These are phyloP conservation scores for Synergus umbraculus DNA, from an alignment of 2,888 invertebrate genomes.

Conservation along the genomic window DNA sequence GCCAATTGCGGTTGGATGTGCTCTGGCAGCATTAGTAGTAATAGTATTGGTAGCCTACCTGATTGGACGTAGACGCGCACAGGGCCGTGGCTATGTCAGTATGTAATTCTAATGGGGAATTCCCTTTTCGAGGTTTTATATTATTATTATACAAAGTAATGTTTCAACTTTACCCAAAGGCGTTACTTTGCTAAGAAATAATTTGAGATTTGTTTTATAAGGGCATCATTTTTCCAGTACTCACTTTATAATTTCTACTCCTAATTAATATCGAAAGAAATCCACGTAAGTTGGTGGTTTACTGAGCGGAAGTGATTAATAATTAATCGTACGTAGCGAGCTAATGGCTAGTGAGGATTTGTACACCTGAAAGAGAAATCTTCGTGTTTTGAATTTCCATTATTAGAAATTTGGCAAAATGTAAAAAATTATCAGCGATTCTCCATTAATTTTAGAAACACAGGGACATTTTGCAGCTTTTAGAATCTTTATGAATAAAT, in stretches of 20 bases:
- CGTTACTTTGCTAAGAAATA: constrained; percentile 29
- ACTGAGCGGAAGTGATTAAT: neutral
- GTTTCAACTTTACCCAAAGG: constrained; percentile 33
- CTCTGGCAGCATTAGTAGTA: constrained; percentile 92
- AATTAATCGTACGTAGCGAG: constrained; percentile 17
- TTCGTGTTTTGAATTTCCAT: constrained; percentile 19
- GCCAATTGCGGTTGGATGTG: constrained; percentile 97
- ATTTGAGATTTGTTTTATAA: constrained; percentile 37
- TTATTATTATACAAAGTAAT: constrained; percentile 21
- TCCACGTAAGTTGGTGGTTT: constrained; percentile 12
- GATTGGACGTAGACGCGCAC: constrained; percentile 91
- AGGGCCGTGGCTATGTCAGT: constrained; percentile 91
- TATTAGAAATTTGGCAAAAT: neutral
- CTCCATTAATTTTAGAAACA: neutral
- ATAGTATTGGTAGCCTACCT: constrained; percentile 96
- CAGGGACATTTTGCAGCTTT: neutral
- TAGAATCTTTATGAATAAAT: neutral
- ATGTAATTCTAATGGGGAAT: constrained; percentile 80
- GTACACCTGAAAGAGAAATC: neutral
- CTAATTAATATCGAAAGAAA: neutral
- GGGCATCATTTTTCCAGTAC: neutral
- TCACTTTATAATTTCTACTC: constrained; percentile 34
- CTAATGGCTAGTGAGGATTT: constrained; percentile 21
- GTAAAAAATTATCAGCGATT: neutral
- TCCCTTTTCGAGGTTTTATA: constrained; percentile 7